Base-by-base conservation (phyloP, 1,140 invertebrate species). In the Conopomorpha cramerella region DNA sequence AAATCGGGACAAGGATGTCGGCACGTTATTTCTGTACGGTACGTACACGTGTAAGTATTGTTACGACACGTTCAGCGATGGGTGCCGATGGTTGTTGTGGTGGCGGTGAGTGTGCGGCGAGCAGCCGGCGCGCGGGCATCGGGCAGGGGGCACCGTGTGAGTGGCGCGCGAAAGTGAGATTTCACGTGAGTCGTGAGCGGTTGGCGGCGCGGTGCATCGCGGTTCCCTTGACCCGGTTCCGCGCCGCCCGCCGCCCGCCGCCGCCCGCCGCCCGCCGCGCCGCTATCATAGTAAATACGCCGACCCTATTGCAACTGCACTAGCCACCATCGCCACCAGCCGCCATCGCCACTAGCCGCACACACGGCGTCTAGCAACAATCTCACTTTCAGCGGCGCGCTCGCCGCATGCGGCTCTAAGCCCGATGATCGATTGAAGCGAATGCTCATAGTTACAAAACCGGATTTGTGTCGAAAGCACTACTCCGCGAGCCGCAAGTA, bases 81-180 rank as follows among this genome's bases (percentile, higher is more conserved):
- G n/a, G n/a, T n/a, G n/a, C n/a, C n/a, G n/a, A n/a, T n/a, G n/a
- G n/a, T n/a, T n/a, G n/a, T n/a, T n/a, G n/a, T n/a, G n/a, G n/a
- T n/a, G n/a, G n/a, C n/a, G n/a, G n/a, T n/a, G n/a, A n/a, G n/a
- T n/a, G n/a, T n/a, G n/a, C n/a, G n/a, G n/a, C n/a, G n/a, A n/a
- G n/a, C n/a, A n/a, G n/a, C n/a, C n/a, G n/a, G 40, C 57, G 58
- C 51, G 43, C 44, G 55, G 62, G 65, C 56, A 60, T 47, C 51
- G 63, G 60, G 51, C 63, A 45, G 46, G 54, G 58, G 64, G 39
- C 49, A 33, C 54, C 48, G 43, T 54, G 57, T 64, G 53, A 58
- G 50, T 59, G 50, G 31, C 29, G 45, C 51, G 67, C 66, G 70
- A 74, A 74, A 74, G 70, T 74, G 66, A 71, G 70, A 67, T 71